Percentiles rank a stretch among this genome's conserved stretches.
phyloP scores from a whole-genome alignment of 2,113 vertebrate species.

The Eulemur rufifrons region DNA sequence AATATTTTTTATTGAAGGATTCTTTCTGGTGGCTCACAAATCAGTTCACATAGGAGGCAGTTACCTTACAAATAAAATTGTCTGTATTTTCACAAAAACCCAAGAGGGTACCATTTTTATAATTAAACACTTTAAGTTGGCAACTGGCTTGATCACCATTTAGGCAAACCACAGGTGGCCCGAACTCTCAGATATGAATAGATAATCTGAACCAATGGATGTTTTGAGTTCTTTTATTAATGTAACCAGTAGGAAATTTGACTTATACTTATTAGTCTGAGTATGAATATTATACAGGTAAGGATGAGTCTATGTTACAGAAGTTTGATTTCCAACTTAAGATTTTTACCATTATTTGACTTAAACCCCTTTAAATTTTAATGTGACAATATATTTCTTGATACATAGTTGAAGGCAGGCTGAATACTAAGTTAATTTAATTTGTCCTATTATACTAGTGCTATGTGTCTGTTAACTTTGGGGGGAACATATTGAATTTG shows the following conservation, averaged over 20 bases:
- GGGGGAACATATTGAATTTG: background rate
- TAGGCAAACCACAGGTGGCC: background rate
- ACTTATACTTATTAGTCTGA: background rate
- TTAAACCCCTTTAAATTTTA: conserved; percentile 46
- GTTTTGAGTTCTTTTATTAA: background rate
- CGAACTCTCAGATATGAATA: background rate
- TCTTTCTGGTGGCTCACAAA: background rate
- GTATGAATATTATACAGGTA: background rate
- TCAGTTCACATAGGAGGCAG: background rate
- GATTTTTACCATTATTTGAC: conserved; percentile 6
- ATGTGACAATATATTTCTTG: conserved; percentile 45
- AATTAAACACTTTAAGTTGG: background rate
- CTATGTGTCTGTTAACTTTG: conserved; percentile 36
- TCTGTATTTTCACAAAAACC: conserved; percentile 7
- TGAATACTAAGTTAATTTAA: conserved; percentile 44
- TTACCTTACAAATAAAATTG: background rate
- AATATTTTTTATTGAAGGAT: background rate
- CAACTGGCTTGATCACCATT: background rate
- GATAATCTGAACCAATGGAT: background rate
- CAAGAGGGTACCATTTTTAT: background rate
- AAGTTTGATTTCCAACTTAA: conserved; percentile 20
- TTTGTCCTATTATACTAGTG: background rate
- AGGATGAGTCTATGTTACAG: conserved; percentile 4
- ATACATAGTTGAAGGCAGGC: background rate
- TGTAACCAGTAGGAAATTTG: background rate